Conservation (phyloP, 92 coral and sea anemone genomes). For the Ricordea florida region DNA sequence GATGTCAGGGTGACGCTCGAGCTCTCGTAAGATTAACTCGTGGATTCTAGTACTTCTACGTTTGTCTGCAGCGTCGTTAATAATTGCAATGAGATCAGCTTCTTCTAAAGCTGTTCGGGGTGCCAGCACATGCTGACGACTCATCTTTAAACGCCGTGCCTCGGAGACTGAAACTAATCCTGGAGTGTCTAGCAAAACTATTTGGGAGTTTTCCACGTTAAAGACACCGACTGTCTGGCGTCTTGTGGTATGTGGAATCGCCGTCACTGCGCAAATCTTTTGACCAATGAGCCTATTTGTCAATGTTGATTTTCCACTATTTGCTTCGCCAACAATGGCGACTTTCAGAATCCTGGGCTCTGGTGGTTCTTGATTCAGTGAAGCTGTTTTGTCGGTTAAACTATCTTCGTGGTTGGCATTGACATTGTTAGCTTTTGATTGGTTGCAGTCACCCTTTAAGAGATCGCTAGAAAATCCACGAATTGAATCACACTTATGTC, state of each 20-base stretch:
- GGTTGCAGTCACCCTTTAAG: too few species aligned
- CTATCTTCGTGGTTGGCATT: not conserved
- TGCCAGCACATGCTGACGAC: constrained; percentile 88
- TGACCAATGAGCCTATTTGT: constrained; percentile 86
- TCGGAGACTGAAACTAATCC: constrained; percentile 83
- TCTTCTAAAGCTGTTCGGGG: constrained; percentile 85
- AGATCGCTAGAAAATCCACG: too few species aligned
- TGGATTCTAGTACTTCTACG: constrained; percentile 74
- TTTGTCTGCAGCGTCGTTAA: constrained; percentile 81
- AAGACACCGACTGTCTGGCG: constrained; percentile 78
- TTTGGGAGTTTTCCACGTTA: constrained; percentile 66
- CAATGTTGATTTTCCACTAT: constrained; percentile 96
- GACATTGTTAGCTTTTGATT: too few species aligned
- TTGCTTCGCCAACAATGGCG: constrained; percentile 94
- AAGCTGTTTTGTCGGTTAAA: not conserved
- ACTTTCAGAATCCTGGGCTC: constrained; percentile 72
- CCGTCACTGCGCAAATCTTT: constrained; percentile 90
- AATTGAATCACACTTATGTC: too few species aligned
- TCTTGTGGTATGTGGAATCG: constrained; percentile 93
- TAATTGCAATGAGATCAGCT: constrained; percentile 84
- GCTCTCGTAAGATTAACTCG: constrained; percentile 63
- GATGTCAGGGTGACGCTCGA: constrained; percentile 50
- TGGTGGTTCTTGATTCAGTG: not conserved
- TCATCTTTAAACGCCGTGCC: constrained; percentile 88
- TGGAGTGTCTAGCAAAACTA: constrained; percentile 92